phyloP scores from a whole-genome alignment of 2,113 vertebrate species.

The Lagopus muta region DNA sequence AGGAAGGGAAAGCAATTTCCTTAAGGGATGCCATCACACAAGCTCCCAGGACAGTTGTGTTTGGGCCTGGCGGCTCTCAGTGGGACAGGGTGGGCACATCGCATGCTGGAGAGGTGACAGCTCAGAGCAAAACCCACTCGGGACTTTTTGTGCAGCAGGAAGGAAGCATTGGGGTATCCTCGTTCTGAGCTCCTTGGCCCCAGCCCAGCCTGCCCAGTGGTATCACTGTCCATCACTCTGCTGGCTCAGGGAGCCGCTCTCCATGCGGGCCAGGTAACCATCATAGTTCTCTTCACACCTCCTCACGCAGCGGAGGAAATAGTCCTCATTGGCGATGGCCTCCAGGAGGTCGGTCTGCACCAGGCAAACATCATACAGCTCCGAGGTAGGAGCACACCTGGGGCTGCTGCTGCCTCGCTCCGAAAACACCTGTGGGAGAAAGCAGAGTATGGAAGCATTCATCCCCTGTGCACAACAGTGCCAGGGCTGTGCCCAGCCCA shows the following conservation, averaged over 20 bases:
- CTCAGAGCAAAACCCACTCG: not conserved
- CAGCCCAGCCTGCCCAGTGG: not conserved
- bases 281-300: slow-evolving; percentile 87
- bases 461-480: fast-evolving
- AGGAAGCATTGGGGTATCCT: not conserved
- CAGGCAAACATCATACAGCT: slow-evolving; percentile 85
- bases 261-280: slow-evolving; percentile 67
- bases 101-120: not conserved
- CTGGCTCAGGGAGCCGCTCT: not conserved
- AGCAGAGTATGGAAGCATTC: not conserved
- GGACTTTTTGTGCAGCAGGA: not conserved
- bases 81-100: fast-evolving
- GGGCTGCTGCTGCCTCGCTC: slow-evolving; percentile 59
- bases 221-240: not conserved
- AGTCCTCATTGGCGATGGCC: slow-evolving; percentile 84
- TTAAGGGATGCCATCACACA: not conserved
- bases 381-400: slow-evolving; percentile 73
- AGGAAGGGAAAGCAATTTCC: not conserved
- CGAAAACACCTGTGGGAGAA: slow-evolving; percentile 80
- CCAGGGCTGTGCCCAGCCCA: fast-evolving
- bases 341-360: slow-evolving; percentile 88
- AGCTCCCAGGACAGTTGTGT: not conserved
- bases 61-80: not conserved
- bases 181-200: not conserved
- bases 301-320: slow-evolving; percentile 83